phyloP scores from a whole-genome alignment of 2,888 invertebrate species.

The Lasioglossum zephyrum region DNA sequence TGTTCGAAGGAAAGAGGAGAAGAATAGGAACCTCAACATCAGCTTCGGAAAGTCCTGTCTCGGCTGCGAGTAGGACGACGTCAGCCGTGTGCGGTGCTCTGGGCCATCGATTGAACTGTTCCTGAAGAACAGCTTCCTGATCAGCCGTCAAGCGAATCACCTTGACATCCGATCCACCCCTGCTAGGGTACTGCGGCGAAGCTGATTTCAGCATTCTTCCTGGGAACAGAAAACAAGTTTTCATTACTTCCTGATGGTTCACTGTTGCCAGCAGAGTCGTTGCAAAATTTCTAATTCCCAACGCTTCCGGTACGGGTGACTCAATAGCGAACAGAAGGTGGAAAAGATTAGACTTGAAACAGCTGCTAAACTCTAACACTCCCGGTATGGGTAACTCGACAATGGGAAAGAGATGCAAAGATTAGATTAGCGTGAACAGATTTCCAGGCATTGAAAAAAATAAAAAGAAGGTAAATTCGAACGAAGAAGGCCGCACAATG shows the following conservation, averaged over 20 bases:
- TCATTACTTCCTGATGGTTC: neutral
- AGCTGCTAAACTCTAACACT: neutral
- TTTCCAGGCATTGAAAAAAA: neutral
- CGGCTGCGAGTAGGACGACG: slow-evolving; percentile 85
- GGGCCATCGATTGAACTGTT: slow-evolving; percentile 85
- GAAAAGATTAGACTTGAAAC: neutral
- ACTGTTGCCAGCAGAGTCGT: neutral
- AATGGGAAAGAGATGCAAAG: neutral
- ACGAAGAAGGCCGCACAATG: neutral
- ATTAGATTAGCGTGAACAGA: neutral
- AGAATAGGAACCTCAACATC: slow-evolving; percentile 84
- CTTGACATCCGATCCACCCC: slow-evolving; percentile 37
- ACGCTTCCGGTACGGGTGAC: neutral
- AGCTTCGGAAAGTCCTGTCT: slow-evolving; percentile 85
- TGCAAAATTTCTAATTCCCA: neutral
- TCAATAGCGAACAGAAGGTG: neutral
- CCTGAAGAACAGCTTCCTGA: slow-evolving; percentile 85
- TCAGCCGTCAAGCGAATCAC: slow-evolving; percentile 82
- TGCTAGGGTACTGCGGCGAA: slow-evolving; percentile 51
- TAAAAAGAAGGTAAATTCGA: neutral
- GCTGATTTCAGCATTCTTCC: slow-evolving; percentile 60
- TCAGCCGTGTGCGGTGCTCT: slow-evolving; percentile 85
- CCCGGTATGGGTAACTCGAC: neutral
- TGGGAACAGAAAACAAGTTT: neutral
- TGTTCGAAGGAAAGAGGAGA: neutral